phyloP scores from a whole-genome alignment of 2,888 invertebrate species.

The Trilocha varians region DNA sequence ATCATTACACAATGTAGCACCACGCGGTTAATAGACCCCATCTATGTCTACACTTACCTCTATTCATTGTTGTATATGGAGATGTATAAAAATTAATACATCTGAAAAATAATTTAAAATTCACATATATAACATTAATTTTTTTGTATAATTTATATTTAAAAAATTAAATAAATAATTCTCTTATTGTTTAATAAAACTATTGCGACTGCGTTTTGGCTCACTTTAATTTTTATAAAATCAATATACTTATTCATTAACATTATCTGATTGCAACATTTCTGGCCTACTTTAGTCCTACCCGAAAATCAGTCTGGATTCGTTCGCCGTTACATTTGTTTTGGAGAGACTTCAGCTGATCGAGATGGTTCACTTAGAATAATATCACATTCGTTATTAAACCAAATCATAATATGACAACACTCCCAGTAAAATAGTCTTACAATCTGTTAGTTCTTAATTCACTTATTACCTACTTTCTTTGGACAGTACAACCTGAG shows the following conservation, averaged over 20 bases:
- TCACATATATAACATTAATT: conserved; percentile 60
- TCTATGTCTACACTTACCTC: conserved; percentile 66
- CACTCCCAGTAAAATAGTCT: conserved; percentile 10
- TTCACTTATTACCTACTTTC: not conserved
- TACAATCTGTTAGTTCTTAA: not conserved
- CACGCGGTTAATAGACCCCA: conserved; percentile 72
- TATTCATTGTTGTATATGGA: conserved; percentile 69
- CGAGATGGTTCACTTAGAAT: conserved; percentile 50
- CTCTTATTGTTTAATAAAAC: conserved; percentile 64
- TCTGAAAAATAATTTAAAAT: conserved; percentile 71
- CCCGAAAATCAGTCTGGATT: conserved; percentile 69
- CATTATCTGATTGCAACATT: conserved; percentile 56
- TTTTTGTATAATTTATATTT: conserved; percentile 64
- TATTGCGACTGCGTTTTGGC: conserved; percentile 68
- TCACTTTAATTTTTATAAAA: conserved; percentile 51
- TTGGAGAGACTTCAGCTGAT: conserved; percentile 36
- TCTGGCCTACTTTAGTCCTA: conserved; percentile 64
- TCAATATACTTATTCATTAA: conserved; percentile 52
- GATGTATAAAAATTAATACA: conserved; percentile 71
- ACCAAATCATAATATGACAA: conserved; percentile 27
- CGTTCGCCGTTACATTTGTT: conserved; percentile 53
- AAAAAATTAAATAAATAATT: conserved; percentile 67
- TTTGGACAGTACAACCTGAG: not conserved
- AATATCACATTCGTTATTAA: conserved; percentile 67
- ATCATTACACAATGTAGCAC: conserved; percentile 71